phyloP scores from a whole-genome alignment of 1,140 invertebrate genomes.

The Drosophila obscura region DNA sequence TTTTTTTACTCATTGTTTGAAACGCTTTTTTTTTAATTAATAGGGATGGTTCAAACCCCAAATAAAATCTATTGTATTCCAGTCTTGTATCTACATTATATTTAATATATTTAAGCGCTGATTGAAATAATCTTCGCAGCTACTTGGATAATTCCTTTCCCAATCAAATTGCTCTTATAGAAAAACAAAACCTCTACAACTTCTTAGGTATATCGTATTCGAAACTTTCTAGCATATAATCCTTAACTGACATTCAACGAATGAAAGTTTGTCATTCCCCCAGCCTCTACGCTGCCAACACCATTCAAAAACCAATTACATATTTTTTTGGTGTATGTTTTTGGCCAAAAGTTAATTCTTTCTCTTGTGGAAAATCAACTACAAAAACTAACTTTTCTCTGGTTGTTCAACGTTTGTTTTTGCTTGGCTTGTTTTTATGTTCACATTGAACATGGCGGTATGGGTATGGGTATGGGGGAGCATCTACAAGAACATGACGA shows the following conservation, averaged over 20 bases:
- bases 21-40: too few species aligned
- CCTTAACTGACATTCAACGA: background rate
- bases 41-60: too few species aligned
- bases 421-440: conserved; percentile 38
- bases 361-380: conserved; percentile 32
- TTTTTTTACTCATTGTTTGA: too few species aligned
- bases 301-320: conserved; percentile 31
- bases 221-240: background rate
- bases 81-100: too few species aligned
- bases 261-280: background rate
- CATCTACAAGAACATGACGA: conserved; percentile 49
- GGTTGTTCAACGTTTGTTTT: conserved; percentile 30
- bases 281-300: too few species aligned
- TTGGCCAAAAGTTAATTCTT: conserved; percentile 19
- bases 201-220: too few species aligned
- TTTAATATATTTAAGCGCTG: too few species aligned
- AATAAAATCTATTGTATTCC: too few species aligned
- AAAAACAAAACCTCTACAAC: too few species aligned
- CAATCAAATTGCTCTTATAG: too few species aligned
- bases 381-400: conserved; percentile 33
- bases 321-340: conserved; percentile 21
- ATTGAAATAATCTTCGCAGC: too few species aligned
- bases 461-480: background rate
- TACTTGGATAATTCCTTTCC: too few species aligned
- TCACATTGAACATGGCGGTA: conserved; percentile 25